Percentiles rank a stretch among this genome's conserved stretches.
phyloP scores from a whole-genome alignment of 2,797 vertebrate species.

The Chaetodon trifasciatus region DNA sequence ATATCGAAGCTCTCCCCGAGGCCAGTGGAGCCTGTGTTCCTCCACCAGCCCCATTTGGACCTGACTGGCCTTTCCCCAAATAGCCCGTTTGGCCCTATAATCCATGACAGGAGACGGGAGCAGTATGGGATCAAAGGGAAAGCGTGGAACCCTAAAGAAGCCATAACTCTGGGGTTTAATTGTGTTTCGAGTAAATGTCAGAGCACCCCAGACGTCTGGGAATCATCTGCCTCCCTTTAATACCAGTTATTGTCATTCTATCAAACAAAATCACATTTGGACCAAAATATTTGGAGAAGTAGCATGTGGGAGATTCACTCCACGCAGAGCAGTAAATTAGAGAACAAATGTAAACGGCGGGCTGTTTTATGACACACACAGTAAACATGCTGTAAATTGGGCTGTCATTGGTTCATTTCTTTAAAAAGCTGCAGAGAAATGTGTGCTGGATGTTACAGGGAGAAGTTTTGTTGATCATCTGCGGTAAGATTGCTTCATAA shows the following conservation, averaged over 20 bases:
- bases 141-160: constrained; percentile 73
- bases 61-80: constrained; percentile 77
- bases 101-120: constrained; percentile 67
- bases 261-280: constrained; percentile 84
- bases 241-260: constrained; percentile 83
- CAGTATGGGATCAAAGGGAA: constrained; percentile 74
- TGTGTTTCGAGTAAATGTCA: constrained; percentile 85
- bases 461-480: constrained; percentile 65
- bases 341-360: constrained; percentile 77
- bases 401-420: constrained; percentile 74
- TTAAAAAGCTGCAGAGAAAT: constrained; percentile 67
- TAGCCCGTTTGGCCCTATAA: constrained; percentile 77
- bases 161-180: constrained; percentile 82
- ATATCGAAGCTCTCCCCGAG: constrained; percentile 54
- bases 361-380: constrained; percentile 73
- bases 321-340: constrained; percentile 78
- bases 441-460: constrained; percentile 53
- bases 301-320: constrained; percentile 74
- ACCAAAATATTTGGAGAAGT: constrained; percentile 83
- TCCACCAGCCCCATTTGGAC: constrained; percentile 74
- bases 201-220: constrained; percentile 81
- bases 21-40: constrained; percentile 73
- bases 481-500: constrained; percentile 67
- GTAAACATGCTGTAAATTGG: constrained; percentile 82
- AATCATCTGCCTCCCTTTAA: constrained; percentile 80